Evolutionary conservation across 1,140 invertebrate species (phyloP).

Genomic region (Zaprionus gabonicus): DNA sequence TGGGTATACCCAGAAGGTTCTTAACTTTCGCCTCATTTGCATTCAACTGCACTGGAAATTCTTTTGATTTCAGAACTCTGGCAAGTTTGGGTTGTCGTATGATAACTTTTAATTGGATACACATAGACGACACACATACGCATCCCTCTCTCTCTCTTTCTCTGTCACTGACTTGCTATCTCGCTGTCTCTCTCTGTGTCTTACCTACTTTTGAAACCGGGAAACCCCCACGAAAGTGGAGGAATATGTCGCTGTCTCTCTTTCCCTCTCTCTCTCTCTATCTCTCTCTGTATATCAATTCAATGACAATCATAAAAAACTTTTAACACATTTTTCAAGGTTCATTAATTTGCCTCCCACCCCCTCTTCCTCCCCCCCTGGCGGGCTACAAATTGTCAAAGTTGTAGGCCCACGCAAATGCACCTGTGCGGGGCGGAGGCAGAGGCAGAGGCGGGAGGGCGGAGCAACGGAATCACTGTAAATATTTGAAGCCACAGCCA

Average conservation of each 20-base stretch:
- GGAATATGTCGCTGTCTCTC: not conserved
- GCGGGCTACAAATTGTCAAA: constrained; percentile 26
- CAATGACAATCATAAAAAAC: constrained; percentile 67
- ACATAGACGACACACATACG: constrained; percentile 1
- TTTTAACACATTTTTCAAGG: constrained; percentile 83
- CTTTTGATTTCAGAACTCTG: not conserved
- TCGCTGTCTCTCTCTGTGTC: not conserved
- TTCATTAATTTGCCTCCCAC: constrained; percentile 71
- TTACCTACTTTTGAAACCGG: constrained; percentile 15
- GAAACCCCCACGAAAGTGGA: not conserved
- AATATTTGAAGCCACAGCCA: constrained; percentile 78
- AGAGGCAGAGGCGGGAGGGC: not conserved
- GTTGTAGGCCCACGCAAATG: constrained; percentile 32
- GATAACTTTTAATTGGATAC: constrained; percentile 45
- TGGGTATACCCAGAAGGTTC: not conserved
- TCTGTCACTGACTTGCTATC: not conserved
- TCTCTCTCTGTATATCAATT: constrained; percentile 36
- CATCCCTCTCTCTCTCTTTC: not conserved
- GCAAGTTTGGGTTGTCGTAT: constrained; percentile 11
- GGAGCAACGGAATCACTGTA: constrained; percentile 64
- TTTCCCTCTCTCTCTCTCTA: too few species aligned
- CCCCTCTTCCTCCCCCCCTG: not conserved
- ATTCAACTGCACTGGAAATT: constrained; percentile 10
- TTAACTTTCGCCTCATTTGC: constrained; percentile 5
- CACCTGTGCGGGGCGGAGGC: constrained; percentile 34